Evolutionary conservation across 2,888 invertebrate genomes (phyloP), one percentile per base, ranked within the genome.

Genomic region (Drosophila meridiana): DNA sequence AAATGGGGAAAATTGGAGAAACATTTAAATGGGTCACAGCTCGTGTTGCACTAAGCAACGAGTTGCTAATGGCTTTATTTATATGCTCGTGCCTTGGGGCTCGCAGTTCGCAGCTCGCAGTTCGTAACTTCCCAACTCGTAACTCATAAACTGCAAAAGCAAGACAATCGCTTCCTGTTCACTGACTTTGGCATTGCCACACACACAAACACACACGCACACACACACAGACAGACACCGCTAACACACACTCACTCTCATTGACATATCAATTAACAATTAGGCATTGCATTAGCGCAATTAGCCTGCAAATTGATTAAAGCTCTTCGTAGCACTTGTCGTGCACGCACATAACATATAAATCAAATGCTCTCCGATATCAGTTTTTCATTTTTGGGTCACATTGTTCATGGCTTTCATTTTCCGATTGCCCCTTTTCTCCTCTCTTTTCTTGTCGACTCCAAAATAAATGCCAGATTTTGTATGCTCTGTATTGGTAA

Each of bases 281-380:
- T 83, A 66, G 66, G 82, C 79, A 90, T 90, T 90, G 83, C 86
- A 83, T 81, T 83, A 56, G 50, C 64, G 73, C 84, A 82, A 80
- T 82, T 82, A 84, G 75, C 69, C 64, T 70, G 66, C 58, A 62
- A 52, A 52, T 52, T 73, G 64, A 65, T 70, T 77, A 57, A 47
- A 73, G 68, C 68, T 65, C 42, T 55, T 30, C 47, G 26, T 30
- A 38, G 48, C 77, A 78, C 77, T 80, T 80, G 78, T 76, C 56
- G 61, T 52, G 58, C 80, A 73, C 76, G 56, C 69, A 52, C 73
- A 56, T 52, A 70, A 76, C 68, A 73, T 61, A 63, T 64, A 86
- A 87, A 88, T 88, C 77, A 88, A 69, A 78, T 56, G 61, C 50
- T 60, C 48, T 69, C 38, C 71, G 79, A 76, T 89, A 85, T 86